Evolutionary conservation across 2,113 vertebrate genomes (phyloP).

Genomic region (Pyrgilauda ruficollis): DNA sequence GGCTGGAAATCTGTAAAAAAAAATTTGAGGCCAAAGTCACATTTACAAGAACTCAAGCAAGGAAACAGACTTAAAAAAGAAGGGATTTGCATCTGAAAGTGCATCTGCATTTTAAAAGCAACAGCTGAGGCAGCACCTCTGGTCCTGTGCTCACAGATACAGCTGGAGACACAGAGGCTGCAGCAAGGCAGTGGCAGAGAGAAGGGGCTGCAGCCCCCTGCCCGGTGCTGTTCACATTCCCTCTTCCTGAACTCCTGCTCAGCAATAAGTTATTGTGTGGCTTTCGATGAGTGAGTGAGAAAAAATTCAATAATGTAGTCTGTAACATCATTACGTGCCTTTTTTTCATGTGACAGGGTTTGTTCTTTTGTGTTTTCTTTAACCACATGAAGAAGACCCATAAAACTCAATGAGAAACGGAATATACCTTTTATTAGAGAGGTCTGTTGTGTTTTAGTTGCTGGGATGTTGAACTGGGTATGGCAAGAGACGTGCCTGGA

Average conservation of each 20-base stretch:
- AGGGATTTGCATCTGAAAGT: neutral
- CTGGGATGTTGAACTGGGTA: neutral
- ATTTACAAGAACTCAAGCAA: neutral
- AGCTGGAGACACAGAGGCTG: neutral
- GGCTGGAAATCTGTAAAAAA: neutral
- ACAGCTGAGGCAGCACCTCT: neutral
- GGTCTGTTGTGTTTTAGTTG: slow-evolving; percentile 13
- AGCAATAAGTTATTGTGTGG: neutral
- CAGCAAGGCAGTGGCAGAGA: neutral
- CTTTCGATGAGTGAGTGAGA: neutral
- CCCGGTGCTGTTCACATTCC: fast-evolving
- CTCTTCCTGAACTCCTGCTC: neutral
- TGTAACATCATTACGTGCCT: neutral
- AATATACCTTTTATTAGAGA: slow-evolving; percentile 9
- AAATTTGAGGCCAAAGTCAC: neutral
- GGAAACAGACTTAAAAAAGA: neutral
- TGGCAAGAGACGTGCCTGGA: neutral
- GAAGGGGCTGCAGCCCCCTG: neutral
- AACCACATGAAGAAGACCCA: neutral
- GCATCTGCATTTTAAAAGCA: neutral
- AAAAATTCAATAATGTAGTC: neutral
- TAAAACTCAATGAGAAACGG: neutral
- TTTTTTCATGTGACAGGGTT: neutral
- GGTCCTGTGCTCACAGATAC: neutral
- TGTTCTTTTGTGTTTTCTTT: neutral